Conservation (phyloP, 2,888 invertebrate genomes). For the Aspidiotus rigidus region DNA sequence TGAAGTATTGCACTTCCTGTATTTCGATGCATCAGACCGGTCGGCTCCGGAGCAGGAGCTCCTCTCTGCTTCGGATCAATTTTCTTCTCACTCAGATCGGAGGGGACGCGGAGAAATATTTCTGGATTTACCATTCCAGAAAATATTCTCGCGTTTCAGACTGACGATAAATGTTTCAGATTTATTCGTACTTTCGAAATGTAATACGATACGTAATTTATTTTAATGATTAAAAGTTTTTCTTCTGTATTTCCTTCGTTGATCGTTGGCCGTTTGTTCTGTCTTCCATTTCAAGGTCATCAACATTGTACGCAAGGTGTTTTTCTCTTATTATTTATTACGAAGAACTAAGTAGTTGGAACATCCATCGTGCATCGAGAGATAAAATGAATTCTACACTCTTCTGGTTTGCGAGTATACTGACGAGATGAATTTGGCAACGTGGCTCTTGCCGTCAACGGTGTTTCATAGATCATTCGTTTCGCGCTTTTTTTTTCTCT, state of each 20-base stretch:
- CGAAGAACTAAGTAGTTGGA: slow-evolving; percentile 7
- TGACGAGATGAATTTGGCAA: slow-evolving; percentile 14
- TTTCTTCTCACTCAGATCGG: too few species aligned
- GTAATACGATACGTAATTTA: background rate
- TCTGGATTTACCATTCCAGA: background rate
- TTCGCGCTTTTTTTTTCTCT: slow-evolving; percentile 9
- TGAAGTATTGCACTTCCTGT: too few species aligned
- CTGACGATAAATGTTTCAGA: too few species aligned
- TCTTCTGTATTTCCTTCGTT: background rate
- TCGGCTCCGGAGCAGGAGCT: too few species aligned
- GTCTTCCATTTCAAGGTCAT: slow-evolving; percentile 21
- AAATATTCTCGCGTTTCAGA: background rate
- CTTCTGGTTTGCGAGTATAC: background rate
- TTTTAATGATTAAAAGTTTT: background rate
- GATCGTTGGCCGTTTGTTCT: slow-evolving; percentile 9
- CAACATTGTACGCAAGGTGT: slow-evolving; percentile 26
- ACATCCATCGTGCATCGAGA: slow-evolving; percentile 18
- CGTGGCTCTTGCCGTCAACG: slow-evolving; percentile 10
- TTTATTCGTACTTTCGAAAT: too few species aligned
- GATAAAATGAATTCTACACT: slow-evolving; percentile 6
- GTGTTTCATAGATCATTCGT: slow-evolving; percentile 1
- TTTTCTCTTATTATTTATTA: background rate
- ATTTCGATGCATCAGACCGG: too few species aligned
- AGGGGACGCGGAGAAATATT: too few species aligned
- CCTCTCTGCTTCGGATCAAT: too few species aligned